Evolutionary conservation across 2,113 vertebrate genomes (phyloP), one percentile per base, ranked within the genome.

Genomic region (Esox niger): DNA sequence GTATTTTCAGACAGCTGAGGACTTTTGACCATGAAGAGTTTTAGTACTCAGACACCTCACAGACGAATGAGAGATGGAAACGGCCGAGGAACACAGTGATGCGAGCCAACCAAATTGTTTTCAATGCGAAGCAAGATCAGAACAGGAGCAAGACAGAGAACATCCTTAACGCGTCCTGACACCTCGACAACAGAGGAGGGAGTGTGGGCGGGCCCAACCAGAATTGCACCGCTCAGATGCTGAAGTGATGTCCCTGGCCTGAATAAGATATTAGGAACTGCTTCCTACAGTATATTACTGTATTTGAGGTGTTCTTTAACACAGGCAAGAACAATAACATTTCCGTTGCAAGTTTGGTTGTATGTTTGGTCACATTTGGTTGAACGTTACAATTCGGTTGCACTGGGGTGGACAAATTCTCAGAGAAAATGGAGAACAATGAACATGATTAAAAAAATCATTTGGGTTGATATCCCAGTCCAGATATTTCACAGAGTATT

Each of bases 81-180:
- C 1, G 6, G n/a, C 11, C 5, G 10, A 31, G 17, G 6, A 21
- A 23, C 47, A 52, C n/a, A 4, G 47, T 52, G 47, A 52, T 52
- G 47, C 7, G 63, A 23, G 25, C n/a, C 15, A 47, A 43, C 67
- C 47, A 70, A 56, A 74, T 71, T 26, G 5, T 78, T 69, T 70
- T 49, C 54, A 57, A 76, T 80, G 75, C 66, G 27, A 67, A 71
- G 30, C 52, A 76, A 71, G 76, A 76, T 79, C 75, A 78, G 78
- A 77, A 54, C 38, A 6, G 25, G 33, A 65, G 47, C 66, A 68
- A 27, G 59, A 74, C 76, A 65, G 72, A 60, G 38, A 33, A 64
- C 30, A 52, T 38, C 64, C 30, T 72, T 23, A 69, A 76, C 82
- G 74, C 66, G 79, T 72, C 75, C 64, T 74, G 70, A 78, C 72